These are phyloP conservation scores for Octopus bimaculoides DNA, from an alignment of 1,140 invertebrate genomes.

Conservation along the genomic window DNA sequence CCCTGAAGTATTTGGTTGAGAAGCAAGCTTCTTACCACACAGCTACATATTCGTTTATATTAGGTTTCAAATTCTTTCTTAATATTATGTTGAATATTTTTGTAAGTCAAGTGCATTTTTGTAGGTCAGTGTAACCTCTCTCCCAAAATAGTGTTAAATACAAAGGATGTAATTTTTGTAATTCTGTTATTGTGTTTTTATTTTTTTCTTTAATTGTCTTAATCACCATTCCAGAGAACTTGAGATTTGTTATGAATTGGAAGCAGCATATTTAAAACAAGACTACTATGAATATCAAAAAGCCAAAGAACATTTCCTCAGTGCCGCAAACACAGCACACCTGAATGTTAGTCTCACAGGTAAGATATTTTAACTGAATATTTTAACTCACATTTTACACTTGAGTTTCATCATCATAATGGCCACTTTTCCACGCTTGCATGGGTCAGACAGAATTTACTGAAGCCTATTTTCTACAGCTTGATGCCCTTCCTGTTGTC, in stretches of 20 bases:
- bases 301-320: constrained; percentile 67
- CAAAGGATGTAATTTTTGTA: background rate
- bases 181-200: background rate
- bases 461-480: background rate
- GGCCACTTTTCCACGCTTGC: background rate
- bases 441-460: background rate
- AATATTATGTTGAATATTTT: too few relatives aligned
- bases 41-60: too few relatives aligned
- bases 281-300: constrained; percentile 71
- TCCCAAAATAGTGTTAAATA: background rate
- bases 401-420: background rate
- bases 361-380: constrained; percentile 27
- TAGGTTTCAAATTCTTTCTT: too few relatives aligned
- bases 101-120: too few relatives aligned
- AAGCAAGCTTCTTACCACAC: too few relatives aligned
- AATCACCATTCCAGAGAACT: constrained; percentile 30
- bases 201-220: background rate
- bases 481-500: background rate
- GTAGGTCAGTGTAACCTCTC: background rate
- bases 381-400: background rate
- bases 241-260: constrained; percentile 68
- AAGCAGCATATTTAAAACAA: constrained; percentile 73
- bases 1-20: too few relatives aligned
- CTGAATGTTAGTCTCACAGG: constrained; percentile 69
- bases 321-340: constrained; percentile 64